Conservation (phyloP, 1,140 invertebrate genomes). For the fruit fly (Drosophila melanogaster) region DNA sequence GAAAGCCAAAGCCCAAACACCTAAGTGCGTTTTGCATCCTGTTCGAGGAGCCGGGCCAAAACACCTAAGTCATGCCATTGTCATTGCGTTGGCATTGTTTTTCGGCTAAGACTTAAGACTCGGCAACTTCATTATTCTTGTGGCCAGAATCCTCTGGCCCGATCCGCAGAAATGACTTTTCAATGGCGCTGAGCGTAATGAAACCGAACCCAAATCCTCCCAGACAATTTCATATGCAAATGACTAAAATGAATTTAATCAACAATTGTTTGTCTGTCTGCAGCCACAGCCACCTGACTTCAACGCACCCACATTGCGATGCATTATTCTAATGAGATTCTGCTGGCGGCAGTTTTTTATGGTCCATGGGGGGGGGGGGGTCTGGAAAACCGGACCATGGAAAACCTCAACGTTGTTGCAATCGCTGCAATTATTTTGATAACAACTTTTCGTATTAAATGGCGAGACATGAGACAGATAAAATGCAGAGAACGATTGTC, state of each 20-base stretch:
- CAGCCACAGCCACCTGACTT: conserved; percentile 8
- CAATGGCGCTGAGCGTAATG: conserved; percentile 73
- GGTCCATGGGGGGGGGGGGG: conserved; percentile 3
- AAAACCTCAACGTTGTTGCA: conserved; percentile 52
- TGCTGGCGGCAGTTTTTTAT: conserved; percentile 69
- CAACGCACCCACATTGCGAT: conserved; percentile 43
- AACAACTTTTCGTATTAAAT: conserved; percentile 82
- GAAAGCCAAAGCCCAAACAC: conserved; percentile 45
- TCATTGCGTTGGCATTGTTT: conserved; percentile 64
- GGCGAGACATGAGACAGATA: conserved; percentile 63
- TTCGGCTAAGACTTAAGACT: conserved; percentile 71
- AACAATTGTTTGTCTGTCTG: conserved; percentile 68
- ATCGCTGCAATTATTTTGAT: conserved; percentile 75
- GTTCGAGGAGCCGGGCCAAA: conserved; percentile 10
- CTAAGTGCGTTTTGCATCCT: conserved; percentile 69
- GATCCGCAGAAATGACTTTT: conserved; percentile 71
- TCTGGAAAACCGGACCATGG: conserved; percentile 13
- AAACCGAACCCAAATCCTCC: conserved; percentile 36
- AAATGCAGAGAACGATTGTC: conserved; percentile 24
- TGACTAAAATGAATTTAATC: conserved; percentile 81
- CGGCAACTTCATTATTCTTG: conserved; percentile 76
- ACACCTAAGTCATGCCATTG: conserved; percentile 69
- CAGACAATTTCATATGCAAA: conserved; percentile 81
- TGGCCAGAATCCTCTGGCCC: conserved; percentile 51
- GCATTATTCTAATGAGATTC: conserved; percentile 83